These are phyloP conservation scores for Battus philenor DNA, from an alignment of 1,140 invertebrate species.

Conservation along the genomic window DNA sequence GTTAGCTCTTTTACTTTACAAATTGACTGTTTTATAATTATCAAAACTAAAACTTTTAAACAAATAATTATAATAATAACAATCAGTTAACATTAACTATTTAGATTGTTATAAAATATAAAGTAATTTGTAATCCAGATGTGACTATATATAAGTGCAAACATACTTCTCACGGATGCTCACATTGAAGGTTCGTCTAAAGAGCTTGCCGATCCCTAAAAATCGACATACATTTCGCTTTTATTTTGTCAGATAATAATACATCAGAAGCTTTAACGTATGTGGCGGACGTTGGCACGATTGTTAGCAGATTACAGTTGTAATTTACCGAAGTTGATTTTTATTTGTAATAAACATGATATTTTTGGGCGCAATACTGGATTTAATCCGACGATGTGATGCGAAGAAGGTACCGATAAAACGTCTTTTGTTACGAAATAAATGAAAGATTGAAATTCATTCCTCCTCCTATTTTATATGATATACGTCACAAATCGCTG, in stretches of 20 bases:
- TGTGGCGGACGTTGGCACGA: conserved; percentile 30
- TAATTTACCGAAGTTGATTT: conserved; percentile 34
- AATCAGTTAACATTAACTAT: background rate
- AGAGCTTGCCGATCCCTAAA: conserved; percentile 22
- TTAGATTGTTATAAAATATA: background rate
- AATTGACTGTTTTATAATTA: too few species aligned
- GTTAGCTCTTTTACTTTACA: too few species aligned
- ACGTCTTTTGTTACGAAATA: too few species aligned
- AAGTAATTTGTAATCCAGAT: background rate
- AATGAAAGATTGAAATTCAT: too few species aligned
- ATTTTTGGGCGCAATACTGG: conserved; percentile 32
- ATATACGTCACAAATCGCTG: too few species aligned
- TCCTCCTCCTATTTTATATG: too few species aligned
- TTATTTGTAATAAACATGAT: conserved; percentile 56
- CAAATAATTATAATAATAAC: background rate
- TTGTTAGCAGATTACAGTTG: conserved; percentile 34
- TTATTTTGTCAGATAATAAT: conserved; percentile 51
- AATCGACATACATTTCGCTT: conserved; percentile 24
- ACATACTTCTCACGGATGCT: conserved; percentile 5
- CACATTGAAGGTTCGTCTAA: too few species aligned
- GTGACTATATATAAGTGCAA: background rate
- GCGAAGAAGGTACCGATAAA: too few species aligned
- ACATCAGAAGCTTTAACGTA: conserved; percentile 51
- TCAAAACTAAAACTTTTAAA: background rate
- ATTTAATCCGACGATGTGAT: conserved; percentile 18